phyloP scores from a whole-genome alignment of 2,113 vertebrate species.

The Oncorhynchus kisutch region DNA sequence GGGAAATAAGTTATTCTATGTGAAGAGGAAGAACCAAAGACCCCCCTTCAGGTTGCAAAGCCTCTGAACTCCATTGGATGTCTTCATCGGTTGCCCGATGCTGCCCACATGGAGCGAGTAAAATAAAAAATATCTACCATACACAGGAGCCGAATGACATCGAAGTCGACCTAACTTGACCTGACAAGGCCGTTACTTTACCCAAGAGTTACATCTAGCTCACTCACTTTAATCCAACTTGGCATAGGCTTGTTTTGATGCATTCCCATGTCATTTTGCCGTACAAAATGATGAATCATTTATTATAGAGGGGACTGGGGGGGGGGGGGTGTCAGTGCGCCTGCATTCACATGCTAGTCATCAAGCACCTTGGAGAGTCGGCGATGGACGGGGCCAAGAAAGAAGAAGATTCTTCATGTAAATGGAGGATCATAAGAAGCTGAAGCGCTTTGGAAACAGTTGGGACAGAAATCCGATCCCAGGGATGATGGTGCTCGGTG shows the following conservation, averaged over 20 bases:
- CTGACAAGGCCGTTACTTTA: neutral
- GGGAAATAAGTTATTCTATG: neutral
- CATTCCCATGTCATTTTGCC: neutral
- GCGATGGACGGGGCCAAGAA: neutral
- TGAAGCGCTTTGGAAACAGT: no score
- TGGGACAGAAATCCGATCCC: neutral
- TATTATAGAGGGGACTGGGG: conserved; percentile 5
- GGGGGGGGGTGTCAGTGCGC: neutral
- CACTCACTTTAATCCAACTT: neutral
- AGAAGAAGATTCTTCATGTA: neutral
- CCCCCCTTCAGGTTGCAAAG: neutral
- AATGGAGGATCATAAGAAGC: neutral
- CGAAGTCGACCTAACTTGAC: neutral
- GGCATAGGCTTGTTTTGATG: neutral
- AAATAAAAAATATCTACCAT: neutral
- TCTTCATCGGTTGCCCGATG: no score
- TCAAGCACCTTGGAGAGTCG: neutral
- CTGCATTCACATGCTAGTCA: neutral
- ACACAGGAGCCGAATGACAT: no score
- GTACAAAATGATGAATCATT: neutral
- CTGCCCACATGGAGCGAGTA: no score
- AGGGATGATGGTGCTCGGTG: conserved; percentile 51
- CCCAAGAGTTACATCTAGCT: neutral
- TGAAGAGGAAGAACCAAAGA: neutral
- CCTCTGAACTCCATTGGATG: neutral